These are phyloP conservation scores for Paracanthobrama guichenoti DNA, from an alignment of 2,113 vertebrate species.

Conservation along the genomic window DNA sequence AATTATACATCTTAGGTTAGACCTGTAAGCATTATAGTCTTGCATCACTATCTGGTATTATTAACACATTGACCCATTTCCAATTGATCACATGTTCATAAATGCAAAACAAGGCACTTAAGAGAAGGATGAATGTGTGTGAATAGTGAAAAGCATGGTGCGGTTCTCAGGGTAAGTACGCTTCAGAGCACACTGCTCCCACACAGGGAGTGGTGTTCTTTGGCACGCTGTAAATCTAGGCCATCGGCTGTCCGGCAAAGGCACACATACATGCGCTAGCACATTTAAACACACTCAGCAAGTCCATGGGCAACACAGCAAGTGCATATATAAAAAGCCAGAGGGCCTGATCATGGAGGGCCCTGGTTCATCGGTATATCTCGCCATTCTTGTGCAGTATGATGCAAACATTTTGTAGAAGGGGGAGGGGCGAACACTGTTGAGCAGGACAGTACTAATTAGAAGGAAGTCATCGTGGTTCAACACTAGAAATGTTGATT, in stretches of 20 bases:
- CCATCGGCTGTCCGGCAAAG: conserved; percentile 34
- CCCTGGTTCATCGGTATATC: conserved; percentile 29
- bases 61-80: conserved; percentile 32
- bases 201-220: conserved; percentile 46
- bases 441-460: conserved; percentile 3
- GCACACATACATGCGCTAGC: conserved; percentile 7
- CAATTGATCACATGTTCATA: background rate
- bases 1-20: background rate
- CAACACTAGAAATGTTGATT: background rate
- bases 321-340: conserved; percentile 26
- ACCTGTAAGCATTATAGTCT: background rate
- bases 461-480: background rate
- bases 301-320: background rate
- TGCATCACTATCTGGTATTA: background rate
- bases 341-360: background rate
- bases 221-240: conserved; percentile 55
- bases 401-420: conserved; percentile 17
- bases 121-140: background rate
- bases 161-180: conserved; percentile 17
- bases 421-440: background rate
- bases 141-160: conserved; percentile 29
- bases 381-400: background rate
- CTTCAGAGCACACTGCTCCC: conserved; percentile 44
- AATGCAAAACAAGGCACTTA: conserved; percentile 18
- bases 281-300: conserved; percentile 7